A percentile compares a stretch with the other conserved stretches of the same genome.
Evolutionary conservation across 2,113 vertebrate species (phyloP).

Genomic region (Pan troglodytes): DNA sequence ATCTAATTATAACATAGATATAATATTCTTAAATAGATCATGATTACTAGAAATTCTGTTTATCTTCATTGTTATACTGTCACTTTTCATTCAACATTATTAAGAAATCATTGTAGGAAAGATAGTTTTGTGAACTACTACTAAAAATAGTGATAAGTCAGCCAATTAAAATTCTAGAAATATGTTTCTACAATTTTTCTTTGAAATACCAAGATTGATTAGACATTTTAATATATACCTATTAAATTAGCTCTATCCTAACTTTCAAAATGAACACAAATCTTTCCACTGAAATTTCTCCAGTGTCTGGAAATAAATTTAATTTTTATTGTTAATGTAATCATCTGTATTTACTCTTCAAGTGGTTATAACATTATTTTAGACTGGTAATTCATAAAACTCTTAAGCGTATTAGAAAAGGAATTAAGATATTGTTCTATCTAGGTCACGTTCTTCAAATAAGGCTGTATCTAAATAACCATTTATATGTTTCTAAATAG

Average conservation of each 20-base stretch:
- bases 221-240: constrained; percentile 54
- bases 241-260: constrained; percentile 30
- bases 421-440: background rate
- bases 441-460: background rate
- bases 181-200: background rate
- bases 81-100: background rate
- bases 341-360: constrained; percentile 57
- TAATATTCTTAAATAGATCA: background rate
- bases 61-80: background rate
- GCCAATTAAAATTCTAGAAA: constrained; percentile 7
- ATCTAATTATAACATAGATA: background rate
- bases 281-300: constrained; percentile 52
- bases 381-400: constrained; percentile 28
- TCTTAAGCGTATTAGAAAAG: constrained; percentile 33
- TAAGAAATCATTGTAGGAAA: background rate
- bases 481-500: too few relatives aligned
- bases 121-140: background rate
- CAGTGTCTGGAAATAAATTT: constrained; percentile 47
- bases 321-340: constrained; percentile 56
- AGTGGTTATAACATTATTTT: constrained; percentile 44
- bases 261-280: constrained; percentile 38
- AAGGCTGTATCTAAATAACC: background rate
- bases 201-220: constrained; percentile 21
- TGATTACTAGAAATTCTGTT: background rate
- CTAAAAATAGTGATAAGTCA: background rate